Evolutionary conservation across 1,140 invertebrate genomes (phyloP).

Genomic region (Coenobita brevimanus): DNA sequence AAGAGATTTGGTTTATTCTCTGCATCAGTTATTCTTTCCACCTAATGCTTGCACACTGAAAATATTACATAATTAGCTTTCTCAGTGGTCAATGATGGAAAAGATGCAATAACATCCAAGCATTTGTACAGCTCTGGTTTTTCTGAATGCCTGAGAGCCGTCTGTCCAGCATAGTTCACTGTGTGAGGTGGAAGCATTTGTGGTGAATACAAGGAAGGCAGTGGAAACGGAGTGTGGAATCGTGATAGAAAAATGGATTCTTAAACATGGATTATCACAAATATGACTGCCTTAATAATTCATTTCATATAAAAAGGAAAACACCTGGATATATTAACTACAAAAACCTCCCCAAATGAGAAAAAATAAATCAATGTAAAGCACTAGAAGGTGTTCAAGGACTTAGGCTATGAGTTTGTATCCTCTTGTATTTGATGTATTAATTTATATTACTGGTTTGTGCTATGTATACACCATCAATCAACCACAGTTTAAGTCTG

Average conservation of each 20-base stretch:
- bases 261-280: conserved; percentile 67
- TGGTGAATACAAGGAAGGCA: conserved; percentile 66
- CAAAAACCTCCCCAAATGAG: conserved; percentile 57
- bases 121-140: not conserved
- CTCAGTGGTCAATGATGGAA: too few relatives aligned
- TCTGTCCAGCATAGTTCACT: conserved; percentile 62
- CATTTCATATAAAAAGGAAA: conserved; percentile 46
- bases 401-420: conserved; percentile 47
- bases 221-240: conserved; percentile 67
- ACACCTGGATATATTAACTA: conserved; percentile 53
- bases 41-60: too few relatives aligned
- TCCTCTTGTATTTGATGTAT: too few relatives aligned
- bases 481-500: too few relatives aligned
- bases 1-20: not conserved
- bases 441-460: too few relatives aligned
- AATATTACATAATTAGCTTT: too few relatives aligned
- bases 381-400: conserved; percentile 45
- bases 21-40: conserved; percentile 4
- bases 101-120: too few relatives aligned
- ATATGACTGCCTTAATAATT: conserved; percentile 62
- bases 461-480: too few relatives aligned
- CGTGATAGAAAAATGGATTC: conserved; percentile 64
- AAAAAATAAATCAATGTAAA: conserved; percentile 40
- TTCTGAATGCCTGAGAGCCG: conserved; percentile 32
- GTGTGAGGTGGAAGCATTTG: conserved; percentile 67